Conservation (phyloP, 92 coral and sea anemone species). For the Siderastrea siderea region DNA sequence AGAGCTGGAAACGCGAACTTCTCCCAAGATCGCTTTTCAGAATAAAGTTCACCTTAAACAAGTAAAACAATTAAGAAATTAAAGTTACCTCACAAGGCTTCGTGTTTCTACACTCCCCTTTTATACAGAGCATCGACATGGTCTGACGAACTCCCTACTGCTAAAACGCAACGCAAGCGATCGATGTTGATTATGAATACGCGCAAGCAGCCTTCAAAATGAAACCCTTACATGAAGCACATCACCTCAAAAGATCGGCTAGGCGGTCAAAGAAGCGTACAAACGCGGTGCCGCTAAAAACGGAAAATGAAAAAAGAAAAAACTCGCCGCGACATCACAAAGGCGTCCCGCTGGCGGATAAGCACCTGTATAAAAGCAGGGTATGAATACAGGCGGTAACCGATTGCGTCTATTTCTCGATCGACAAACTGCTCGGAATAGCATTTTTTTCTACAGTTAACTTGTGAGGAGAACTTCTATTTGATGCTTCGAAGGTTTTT, state of each 20-base stretch:
- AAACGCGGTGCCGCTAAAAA: background rate
- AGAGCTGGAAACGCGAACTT: background rate
- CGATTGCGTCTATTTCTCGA: background rate
- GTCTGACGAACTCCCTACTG: background rate
- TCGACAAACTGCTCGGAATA: no score
- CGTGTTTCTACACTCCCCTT: constrained; percentile 13
- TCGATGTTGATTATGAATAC: constrained; percentile 4
- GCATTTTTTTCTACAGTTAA: background rate
- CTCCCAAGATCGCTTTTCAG: background rate
- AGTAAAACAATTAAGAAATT: background rate
- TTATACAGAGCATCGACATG: constrained; percentile 30
- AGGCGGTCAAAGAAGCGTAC: background rate
- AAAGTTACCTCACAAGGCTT: constrained; percentile 30
- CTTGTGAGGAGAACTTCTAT: background rate
- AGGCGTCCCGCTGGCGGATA: constrained; percentile 23
- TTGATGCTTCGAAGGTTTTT: background rate
- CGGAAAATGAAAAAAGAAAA: background rate
- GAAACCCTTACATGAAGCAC: background rate
- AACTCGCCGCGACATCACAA: background rate
- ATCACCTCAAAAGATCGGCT: constrained; percentile 15
- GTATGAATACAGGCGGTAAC: background rate
- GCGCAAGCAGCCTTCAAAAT: background rate
- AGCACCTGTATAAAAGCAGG: constrained; percentile 21
- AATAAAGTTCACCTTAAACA: background rate
- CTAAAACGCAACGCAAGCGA: background rate